phyloP scores from a whole-genome alignment of 35 echinoderm and acorn worm genomes.

The Chiridota heheva region DNA sequence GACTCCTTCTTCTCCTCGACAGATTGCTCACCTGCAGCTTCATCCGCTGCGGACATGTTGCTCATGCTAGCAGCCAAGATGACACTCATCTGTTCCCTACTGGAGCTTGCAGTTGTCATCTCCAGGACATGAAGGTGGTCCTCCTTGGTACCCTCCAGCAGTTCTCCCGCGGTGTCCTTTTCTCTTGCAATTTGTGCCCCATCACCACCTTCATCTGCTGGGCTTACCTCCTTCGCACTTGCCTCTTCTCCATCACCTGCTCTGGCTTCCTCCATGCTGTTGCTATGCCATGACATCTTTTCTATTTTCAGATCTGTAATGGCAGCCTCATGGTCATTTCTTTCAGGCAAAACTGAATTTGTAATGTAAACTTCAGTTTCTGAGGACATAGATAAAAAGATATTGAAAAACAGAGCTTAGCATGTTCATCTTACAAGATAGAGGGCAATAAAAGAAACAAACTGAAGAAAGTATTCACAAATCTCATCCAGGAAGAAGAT shows the following conservation, averaged over 20 bases:
- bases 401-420: too few relatives aligned
- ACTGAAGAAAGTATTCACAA: too few relatives aligned
- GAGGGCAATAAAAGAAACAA: too few relatives aligned
- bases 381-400: too few relatives aligned
- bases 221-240: not conserved
- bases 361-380: too few relatives aligned
- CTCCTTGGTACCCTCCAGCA: not conserved
- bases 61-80: not conserved
- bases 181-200: not conserved
- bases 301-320: not conserved
- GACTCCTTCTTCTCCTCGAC: not conserved
- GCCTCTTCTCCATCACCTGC: constrained; percentile 28
- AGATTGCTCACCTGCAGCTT: not conserved
- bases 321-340: constrained; percentile 1
- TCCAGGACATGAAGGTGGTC: not conserved
- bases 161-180: not conserved
- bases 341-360: too few relatives aligned
- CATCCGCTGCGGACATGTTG: not conserved
- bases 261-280: not conserved
- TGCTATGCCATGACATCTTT: not conserved
- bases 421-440: too few relatives aligned
- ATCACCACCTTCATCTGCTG: not conserved
- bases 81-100: not conserved
- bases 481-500: too few relatives aligned
- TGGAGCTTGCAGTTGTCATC: too few relatives aligned